Percentiles rank a stretch among this genome's conserved stretches.
Conservation (phyloP, 2,888 invertebrate genomes). For the Arrhopalites spinosus region DNA sequence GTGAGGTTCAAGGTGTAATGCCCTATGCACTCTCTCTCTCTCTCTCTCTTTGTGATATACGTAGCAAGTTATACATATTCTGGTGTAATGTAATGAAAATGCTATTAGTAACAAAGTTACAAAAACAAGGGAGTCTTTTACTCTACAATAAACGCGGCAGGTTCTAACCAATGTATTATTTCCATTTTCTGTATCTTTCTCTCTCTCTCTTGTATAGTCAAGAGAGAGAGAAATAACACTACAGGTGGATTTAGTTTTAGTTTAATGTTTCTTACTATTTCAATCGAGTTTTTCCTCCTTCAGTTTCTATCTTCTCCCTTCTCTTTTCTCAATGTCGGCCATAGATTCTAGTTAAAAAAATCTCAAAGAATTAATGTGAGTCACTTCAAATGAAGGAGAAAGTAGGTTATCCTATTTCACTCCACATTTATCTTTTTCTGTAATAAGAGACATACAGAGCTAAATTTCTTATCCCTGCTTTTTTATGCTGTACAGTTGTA, state of each 20-base stretch:
- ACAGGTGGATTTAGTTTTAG: constrained; percentile 2
- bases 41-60: not conserved
- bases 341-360: no score
- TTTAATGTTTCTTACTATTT: not conserved
- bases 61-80: no score
- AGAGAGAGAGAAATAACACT: not conserved
- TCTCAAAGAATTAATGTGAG: not conserved
- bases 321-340: not conserved
- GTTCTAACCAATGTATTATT: no score
- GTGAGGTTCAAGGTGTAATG: not conserved
- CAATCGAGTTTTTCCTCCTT: not conserved
- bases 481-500: no score
- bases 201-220: no score
- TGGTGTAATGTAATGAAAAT: constrained; percentile 3
- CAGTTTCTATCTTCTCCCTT: not conserved
- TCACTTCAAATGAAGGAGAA: not conserved
- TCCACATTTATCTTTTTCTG: no score
- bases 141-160: no score
- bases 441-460: no score
- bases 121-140: no score
- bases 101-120: not conserved
- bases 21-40: not conserved
- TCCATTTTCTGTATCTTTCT: no score
- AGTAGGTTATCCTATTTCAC: no score
- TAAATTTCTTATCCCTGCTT: no score